Conservation (phyloP, 1,140 invertebrate species). For the Branchinecta lindahli region DNA sequence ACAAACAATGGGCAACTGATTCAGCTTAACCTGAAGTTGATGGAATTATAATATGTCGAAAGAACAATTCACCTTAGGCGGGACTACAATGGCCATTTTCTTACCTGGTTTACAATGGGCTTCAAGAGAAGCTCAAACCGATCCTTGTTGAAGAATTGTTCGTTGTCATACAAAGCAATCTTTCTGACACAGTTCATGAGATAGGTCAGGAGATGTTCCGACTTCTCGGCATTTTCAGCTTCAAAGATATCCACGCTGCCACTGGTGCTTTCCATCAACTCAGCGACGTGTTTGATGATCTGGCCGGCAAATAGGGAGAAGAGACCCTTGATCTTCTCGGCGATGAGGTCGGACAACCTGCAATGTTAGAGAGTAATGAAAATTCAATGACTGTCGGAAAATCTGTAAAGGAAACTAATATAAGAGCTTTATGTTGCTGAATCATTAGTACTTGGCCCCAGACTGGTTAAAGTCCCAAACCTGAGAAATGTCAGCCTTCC, state of each 20-base stretch:
- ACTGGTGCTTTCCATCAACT: slow-evolving; percentile 39
- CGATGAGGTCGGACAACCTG: slow-evolving; percentile 54
- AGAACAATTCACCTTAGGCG: too few species aligned
- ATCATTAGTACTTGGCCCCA: too few species aligned
- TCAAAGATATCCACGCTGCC: slow-evolving; percentile 14
- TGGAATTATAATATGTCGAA: too few species aligned
- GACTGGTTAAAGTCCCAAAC: too few species aligned
- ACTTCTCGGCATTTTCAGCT: slow-evolving; percentile 19
- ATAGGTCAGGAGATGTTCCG: slow-evolving; percentile 30
- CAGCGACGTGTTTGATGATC: slow-evolving; percentile 60
- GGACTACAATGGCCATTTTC: too few species aligned
- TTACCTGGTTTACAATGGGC: slow-evolving; percentile 66
- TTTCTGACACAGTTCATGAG: slow-evolving; percentile 54
- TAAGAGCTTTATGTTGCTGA: neutral
- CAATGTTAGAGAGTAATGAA: slow-evolving; percentile 31
- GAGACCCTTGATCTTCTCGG: slow-evolving; percentile 63
- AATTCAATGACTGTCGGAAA: neutral
- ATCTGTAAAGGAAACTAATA: neutral
- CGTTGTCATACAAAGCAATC: slow-evolving; percentile 63
- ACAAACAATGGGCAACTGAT: too few species aligned
- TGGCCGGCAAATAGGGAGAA: slow-evolving; percentile 77
- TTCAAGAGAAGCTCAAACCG: slow-evolving; percentile 64
- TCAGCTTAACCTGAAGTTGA: too few species aligned
- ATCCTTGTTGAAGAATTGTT: slow-evolving; percentile 64
- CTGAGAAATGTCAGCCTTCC: too few species aligned